Percentiles rank a stretch among this genome's conserved stretches.
phyloP scores from a whole-genome alignment of 2,113 vertebrate genomes.

The Sorex araneus region DNA sequence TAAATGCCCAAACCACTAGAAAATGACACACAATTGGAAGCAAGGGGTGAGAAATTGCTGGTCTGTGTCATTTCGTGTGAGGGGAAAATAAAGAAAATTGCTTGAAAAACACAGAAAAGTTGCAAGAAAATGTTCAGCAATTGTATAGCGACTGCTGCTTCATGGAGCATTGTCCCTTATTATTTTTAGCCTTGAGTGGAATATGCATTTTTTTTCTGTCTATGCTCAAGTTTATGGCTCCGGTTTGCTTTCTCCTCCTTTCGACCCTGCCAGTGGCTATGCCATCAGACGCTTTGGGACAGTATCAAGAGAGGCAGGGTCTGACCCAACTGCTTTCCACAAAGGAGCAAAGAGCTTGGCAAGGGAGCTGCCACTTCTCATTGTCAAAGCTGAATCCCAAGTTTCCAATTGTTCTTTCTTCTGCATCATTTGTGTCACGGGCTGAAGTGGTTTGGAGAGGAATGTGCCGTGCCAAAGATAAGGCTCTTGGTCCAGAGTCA shows the following conservation, averaged over 20 bases:
- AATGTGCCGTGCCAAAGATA: neutral
- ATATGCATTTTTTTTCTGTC: slow-evolving; percentile 55
- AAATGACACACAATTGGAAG: slow-evolving; percentile 78
- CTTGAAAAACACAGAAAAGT: slow-evolving; percentile 70
- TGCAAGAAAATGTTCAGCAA: slow-evolving; percentile 62
- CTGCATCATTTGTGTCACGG: neutral
- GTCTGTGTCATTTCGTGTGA: slow-evolving; percentile 73
- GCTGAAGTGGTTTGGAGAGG: neutral
- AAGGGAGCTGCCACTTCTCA: neutral
- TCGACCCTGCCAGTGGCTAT: slow-evolving; percentile 23
- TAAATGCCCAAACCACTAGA: slow-evolving; percentile 53
- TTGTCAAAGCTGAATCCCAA: neutral
- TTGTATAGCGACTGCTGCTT: slow-evolving; percentile 62
- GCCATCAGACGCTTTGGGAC: neutral
- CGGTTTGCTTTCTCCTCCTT: slow-evolving; percentile 73
- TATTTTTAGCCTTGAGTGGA: slow-evolving; percentile 70
- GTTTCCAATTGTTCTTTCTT: neutral
- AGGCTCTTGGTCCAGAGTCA: neutral
- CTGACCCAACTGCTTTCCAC: accelerated
- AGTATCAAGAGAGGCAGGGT: neutral
- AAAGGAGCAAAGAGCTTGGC: neutral
- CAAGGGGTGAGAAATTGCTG: slow-evolving; percentile 73
- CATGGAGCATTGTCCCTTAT: slow-evolving; percentile 64
- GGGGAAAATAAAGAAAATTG: slow-evolving; percentile 82
- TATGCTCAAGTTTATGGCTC: slow-evolving; percentile 64